Evolutionary conservation across 2,797 vertebrate species (phyloP).

Genomic region (Rousettus madagascariensis): DNA sequence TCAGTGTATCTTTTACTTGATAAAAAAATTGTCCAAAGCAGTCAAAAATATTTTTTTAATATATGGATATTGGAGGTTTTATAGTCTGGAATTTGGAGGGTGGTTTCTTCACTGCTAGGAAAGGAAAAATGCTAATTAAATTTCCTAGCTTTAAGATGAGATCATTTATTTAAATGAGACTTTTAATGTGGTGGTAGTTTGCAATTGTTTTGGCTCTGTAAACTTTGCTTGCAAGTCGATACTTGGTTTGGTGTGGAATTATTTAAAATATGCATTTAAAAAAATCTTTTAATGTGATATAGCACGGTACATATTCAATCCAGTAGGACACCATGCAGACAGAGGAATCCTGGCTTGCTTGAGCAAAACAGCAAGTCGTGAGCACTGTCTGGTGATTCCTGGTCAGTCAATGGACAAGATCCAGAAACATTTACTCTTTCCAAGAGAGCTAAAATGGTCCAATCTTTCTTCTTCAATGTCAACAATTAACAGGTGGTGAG

Average conservation of each 20-base stretch:
- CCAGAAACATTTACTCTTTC: not conserved
- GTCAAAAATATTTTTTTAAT: not conserved
- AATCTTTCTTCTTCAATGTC: not conserved
- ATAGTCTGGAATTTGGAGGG: not conserved
- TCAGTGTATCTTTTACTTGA: not conserved
- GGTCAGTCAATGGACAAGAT: not conserved
- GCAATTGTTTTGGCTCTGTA: slow-evolving; percentile 53
- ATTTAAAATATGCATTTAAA: not conserved
- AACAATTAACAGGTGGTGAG: not conserved
- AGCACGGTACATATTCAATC: not conserved
- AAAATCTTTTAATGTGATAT: not conserved
- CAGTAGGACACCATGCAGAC: not conserved
- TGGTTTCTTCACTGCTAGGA: slow-evolving; percentile 27
- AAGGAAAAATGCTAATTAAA: slow-evolving; percentile 50
- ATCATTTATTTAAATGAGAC: slow-evolving; percentile 66
- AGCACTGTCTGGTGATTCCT: not conserved
- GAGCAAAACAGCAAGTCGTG: not conserved
- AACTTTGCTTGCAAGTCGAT: slow-evolving; percentile 52
- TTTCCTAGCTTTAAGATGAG: slow-evolving; percentile 61
- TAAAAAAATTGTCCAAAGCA: not conserved
- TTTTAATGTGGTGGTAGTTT: slow-evolving; percentile 48
- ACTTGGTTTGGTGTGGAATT: slow-evolving; percentile 43
- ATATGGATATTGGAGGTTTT: not conserved
- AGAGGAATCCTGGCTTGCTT: not conserved
- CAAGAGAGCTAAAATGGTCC: not conserved